Conservation (phyloP, 1,140 invertebrate species). For the Conus betulinus region DNA sequence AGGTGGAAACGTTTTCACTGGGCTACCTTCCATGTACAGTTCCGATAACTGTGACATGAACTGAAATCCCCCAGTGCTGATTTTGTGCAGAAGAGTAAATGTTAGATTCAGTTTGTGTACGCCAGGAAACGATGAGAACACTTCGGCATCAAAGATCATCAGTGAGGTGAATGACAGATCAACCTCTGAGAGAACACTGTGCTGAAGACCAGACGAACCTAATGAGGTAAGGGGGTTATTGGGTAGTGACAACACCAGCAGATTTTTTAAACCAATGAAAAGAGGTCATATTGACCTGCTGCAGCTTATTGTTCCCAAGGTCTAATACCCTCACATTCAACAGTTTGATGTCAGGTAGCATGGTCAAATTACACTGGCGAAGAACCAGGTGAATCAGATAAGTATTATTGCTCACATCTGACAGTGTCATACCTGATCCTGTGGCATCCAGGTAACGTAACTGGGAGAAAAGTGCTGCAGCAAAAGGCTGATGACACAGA, state of each 20-base stretch:
- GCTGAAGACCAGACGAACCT: neutral
- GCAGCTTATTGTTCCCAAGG: constrained; percentile 36
- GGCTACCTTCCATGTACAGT: neutral
- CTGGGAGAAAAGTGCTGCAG: neutral
- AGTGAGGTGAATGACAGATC: neutral
- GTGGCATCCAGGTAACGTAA: constrained; percentile 17
- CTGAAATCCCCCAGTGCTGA: neutral
- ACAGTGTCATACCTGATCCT: neutral
- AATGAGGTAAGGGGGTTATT: neutral
- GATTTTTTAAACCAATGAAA: constrained; percentile 5
- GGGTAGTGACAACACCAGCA: constrained; percentile 20
- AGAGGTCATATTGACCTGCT: neutral
- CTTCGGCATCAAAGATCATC: neutral
- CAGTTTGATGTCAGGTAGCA: neutral
- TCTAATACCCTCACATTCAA: constrained; percentile 1
- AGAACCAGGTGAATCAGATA: neutral
- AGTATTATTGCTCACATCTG: neutral
- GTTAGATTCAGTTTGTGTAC: constrained; percentile 12
- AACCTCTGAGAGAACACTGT: neutral
- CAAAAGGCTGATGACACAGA: neutral
- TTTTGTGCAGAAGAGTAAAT: neutral
- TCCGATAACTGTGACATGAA: neutral
- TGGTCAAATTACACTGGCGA: neutral
- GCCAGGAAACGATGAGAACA: constrained; percentile 12
- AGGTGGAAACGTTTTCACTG: neutral